Conservation (phyloP, 2,113 vertebrate species). For the Lanius collurio region DNA sequence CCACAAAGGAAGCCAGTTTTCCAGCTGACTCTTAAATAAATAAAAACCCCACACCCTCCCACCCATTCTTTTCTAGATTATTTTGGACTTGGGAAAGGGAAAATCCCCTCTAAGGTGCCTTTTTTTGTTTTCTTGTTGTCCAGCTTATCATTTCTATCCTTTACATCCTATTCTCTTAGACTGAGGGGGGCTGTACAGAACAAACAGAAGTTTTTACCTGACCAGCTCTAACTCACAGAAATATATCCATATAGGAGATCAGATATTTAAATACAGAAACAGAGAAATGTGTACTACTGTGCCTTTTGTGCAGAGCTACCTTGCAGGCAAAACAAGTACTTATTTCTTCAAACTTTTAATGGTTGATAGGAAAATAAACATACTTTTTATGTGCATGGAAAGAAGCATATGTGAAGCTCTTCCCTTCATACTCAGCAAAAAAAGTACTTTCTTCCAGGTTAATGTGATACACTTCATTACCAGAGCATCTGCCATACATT, state of each 20-base stretch:
- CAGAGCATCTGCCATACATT: constrained; percentile 93
- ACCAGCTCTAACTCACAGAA: background rate
- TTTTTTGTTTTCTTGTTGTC: background rate
- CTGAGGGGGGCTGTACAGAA: background rate
- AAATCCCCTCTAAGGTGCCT: background rate
- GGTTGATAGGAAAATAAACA: constrained; percentile 50
- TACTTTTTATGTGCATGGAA: constrained; percentile 98
- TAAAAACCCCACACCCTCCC: rapidly evolving
- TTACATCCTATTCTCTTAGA: background rate
- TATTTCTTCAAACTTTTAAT: background rate
- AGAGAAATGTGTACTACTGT: background rate
- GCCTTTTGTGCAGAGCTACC: background rate
- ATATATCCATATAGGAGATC: background rate
- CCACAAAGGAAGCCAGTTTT: background rate
- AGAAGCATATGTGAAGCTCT: constrained; percentile 96
- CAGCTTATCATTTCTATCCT: background rate
- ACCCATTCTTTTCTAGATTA: background rate
- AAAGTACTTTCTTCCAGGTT: constrained; percentile 92
- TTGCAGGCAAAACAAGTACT: background rate
- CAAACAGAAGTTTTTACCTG: background rate
- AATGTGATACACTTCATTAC: constrained; percentile 97
- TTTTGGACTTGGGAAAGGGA: background rate
- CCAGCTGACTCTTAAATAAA: background rate
- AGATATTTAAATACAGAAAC: background rate
- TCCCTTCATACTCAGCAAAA: constrained; percentile 94